Conservation (phyloP, 2,888 invertebrate genomes). For the Chaitophorus viminalis region DNA sequence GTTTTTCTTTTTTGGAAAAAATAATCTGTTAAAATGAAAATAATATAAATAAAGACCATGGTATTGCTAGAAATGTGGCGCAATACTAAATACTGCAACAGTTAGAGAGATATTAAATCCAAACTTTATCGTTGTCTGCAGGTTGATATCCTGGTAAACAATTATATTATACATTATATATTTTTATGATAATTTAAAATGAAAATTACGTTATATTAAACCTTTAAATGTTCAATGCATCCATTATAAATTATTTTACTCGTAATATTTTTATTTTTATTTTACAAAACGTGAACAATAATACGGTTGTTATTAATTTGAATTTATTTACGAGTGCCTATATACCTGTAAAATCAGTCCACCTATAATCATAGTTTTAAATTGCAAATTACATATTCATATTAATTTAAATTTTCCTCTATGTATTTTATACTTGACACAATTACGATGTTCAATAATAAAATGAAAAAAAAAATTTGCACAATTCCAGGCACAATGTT, state of each 20-base stretch:
- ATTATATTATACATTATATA: not conserved
- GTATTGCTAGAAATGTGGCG: not conserved
- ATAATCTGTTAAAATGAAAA: not conserved
- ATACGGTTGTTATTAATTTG: no score
- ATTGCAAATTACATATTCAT: not conserved
- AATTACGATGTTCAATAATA: not conserved
- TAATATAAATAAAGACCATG: not conserved
- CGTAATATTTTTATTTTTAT: no score
- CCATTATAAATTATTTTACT: not conserved
- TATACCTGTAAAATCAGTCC: not conserved
- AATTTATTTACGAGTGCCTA: no score
- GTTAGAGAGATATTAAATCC: not conserved
- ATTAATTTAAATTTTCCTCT: not conserved
- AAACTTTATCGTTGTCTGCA: not conserved
- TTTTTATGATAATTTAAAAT: not conserved
- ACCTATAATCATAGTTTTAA: not conserved
- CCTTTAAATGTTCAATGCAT: not conserved
- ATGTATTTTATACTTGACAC: not conserved
- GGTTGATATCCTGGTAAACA: not conserved
- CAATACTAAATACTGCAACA: not conserved
- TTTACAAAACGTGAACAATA: no score
- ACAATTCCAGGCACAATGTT: not conserved
- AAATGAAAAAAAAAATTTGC: no score
- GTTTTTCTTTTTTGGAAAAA: conserved; percentile 2
- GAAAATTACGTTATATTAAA: not conserved